Conservation (phyloP, 2,797 vertebrate species). For the Xerus rutilus region DNA sequence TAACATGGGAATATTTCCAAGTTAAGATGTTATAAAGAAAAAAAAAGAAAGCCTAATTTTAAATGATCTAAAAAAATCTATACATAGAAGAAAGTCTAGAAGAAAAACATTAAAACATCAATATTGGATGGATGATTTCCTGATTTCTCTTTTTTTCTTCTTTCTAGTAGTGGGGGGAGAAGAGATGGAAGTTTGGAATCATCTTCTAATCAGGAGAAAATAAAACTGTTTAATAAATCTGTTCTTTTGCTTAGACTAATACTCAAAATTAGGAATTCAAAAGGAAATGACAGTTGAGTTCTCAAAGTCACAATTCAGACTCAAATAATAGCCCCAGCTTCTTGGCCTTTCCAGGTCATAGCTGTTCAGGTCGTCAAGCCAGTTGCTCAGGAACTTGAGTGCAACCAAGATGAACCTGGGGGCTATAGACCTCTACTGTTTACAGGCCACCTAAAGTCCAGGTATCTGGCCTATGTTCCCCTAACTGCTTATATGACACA, state of each 20-base stretch:
- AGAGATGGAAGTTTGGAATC: background rate
- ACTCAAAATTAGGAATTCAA: constrained; percentile 19
- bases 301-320: background rate
- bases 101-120: background rate
- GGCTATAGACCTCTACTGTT: background rate
- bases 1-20: background rate
- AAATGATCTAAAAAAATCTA: constrained; percentile 25
- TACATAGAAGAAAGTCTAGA: background rate
- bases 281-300: background rate
- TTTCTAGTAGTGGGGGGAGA: background rate
- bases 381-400: background rate
- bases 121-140: background rate
- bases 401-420: background rate
- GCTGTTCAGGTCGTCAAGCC: background rate
- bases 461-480: background rate
- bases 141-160: background rate
- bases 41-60: background rate
- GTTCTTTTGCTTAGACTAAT: background rate
- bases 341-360: background rate
- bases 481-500: background rate
- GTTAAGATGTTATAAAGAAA: background rate
- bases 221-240: background rate
- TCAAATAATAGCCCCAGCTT: background rate
- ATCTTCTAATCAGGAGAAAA: constrained; percentile 37
- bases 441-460: background rate